Base-by-base conservation (phyloP, 2,113 vertebrate species). In the Thinocorus orbignyianus region DNA sequence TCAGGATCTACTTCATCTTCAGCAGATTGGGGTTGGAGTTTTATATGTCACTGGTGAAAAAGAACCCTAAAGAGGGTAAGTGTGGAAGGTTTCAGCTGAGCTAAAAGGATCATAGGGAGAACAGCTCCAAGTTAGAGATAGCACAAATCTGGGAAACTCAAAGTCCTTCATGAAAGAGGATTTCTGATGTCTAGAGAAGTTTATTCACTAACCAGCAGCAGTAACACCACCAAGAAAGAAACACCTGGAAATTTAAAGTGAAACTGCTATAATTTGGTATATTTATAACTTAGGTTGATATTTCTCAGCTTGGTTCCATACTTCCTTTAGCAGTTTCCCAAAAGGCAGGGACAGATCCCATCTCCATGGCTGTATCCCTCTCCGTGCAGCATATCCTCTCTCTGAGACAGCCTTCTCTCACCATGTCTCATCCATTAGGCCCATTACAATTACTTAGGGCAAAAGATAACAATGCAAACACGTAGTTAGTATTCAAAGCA, bases 391-490 rank as follows among this genome's bases (percentile, higher is more conserved):
- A 0, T 28, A 41, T 85, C 68, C 55, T 60, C 54, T 79, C 52
- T 77, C 41, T 5, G 7, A 46, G n/a, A 17, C 68, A 78, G 30
- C 76, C 41, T 86, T 78, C 69, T 62, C 76, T 74, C 19, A 3
- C 61, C 26, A 33, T 3, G 2, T 54, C 73, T 87, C 23, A 1
- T 81, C 77, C 37, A 28, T 24, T 54, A 72, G 84, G 28, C 46
- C 91, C 49, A 28, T 54, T 42, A 65, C 86, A 93, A 74, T 92
- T 77, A 81, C 83, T 82, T 49, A 79, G 58, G 54, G 58, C 18
- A 48, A 72, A 95, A 95, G 94, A 91, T 92, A 94, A 80, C 68
- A 72, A 72, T 80, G 81, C 81, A 93, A 95, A 93, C 37, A 23
- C 1, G 5, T 15, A 55, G 81, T 92, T 88, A 74, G 35, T 17